Conservation (phyloP, 2,888 invertebrate species). For the Leptarthrus brevirostris region DNA sequence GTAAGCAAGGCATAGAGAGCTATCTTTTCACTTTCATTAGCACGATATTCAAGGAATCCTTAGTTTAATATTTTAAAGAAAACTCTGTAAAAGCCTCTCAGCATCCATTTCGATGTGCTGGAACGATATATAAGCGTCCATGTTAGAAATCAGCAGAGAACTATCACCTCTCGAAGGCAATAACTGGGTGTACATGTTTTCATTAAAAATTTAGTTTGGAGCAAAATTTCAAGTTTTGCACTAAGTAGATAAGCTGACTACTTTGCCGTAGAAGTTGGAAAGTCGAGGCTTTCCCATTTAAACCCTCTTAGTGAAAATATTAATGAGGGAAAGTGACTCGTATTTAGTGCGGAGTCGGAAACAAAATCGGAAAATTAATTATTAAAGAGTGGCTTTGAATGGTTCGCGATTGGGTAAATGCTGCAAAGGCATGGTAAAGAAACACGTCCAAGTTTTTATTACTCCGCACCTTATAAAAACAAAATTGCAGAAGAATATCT, state of each 20-base stretch:
- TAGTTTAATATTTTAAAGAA: too few species aligned
- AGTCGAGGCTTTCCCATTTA: neutral
- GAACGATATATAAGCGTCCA: too few species aligned
- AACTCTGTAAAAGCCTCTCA: too few species aligned
- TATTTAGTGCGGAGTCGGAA: slow-evolving; percentile 8
- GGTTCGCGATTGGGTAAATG: neutral
- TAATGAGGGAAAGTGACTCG: slow-evolving; percentile 7
- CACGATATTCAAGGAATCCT: too few species aligned
- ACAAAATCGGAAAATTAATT: slow-evolving; percentile 50
- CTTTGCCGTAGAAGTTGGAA: neutral
- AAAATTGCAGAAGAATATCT: slow-evolving; percentile 50
- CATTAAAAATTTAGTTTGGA: neutral
- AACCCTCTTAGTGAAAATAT: neutral
- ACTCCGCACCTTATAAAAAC: slow-evolving; percentile 54
- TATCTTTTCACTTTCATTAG: too few species aligned
- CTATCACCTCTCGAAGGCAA: too few species aligned
- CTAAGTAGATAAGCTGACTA: too few species aligned
- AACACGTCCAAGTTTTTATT: slow-evolving; percentile 50
- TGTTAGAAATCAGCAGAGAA: too few species aligned
- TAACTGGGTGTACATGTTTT: neutral
- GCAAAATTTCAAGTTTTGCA: too few species aligned
- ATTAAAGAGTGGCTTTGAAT: slow-evolving; percentile 49
- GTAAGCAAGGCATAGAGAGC: too few species aligned
- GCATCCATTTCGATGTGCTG: too few species aligned
- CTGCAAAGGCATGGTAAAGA: neutral